A percentile compares a stretch with the other conserved stretches of the same genome.
These are phyloP conservation scores for Oxyteleia sp. DNA, from an alignment of 2,888 invertebrate species.

Conservation along the genomic window DNA sequence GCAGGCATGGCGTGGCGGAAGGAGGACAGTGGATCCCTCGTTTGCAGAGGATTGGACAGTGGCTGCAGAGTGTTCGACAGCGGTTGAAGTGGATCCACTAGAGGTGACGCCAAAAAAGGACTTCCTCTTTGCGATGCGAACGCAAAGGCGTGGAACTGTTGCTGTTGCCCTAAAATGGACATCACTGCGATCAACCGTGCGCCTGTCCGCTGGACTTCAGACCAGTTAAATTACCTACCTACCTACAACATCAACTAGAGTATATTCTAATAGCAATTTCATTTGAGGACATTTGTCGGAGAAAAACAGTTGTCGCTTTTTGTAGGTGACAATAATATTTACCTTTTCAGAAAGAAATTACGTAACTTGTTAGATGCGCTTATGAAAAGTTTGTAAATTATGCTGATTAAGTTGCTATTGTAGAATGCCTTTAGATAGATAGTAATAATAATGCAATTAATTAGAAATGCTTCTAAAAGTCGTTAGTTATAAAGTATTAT, in stretches of 20 bases:
- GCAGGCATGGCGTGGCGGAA: constrained; percentile 96
- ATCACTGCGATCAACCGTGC: constrained; percentile 91
- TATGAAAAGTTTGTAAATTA: too few species aligned
- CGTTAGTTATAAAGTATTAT: too few species aligned
- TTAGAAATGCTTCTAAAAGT: too few species aligned
- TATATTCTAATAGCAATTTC: background rate
- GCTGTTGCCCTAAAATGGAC: constrained; percentile 98
- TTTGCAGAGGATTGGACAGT: constrained; percentile 89
- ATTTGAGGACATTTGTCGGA: background rate
- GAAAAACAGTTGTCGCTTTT: background rate
- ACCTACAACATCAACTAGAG: constrained; percentile 37
- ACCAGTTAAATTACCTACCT: constrained; percentile 54
- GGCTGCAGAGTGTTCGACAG: constrained; percentile 86
- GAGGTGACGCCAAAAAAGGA: constrained; percentile 86
- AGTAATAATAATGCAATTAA: too few species aligned
- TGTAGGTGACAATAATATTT: background rate
- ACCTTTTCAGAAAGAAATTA: background rate
- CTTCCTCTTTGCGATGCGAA: constrained; percentile 91
- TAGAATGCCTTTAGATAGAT: too few species aligned
- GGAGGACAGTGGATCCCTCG: constrained; percentile 94
- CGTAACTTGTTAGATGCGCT: too few species aligned
- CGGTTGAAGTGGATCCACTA: constrained; percentile 86
- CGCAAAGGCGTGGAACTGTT: constrained; percentile 94
- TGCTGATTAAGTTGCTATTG: too few species aligned
- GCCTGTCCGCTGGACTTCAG: constrained; percentile 89